Base-by-base conservation (phyloP, 2,888 invertebrate species). In the Erebia epiphron region DNA sequence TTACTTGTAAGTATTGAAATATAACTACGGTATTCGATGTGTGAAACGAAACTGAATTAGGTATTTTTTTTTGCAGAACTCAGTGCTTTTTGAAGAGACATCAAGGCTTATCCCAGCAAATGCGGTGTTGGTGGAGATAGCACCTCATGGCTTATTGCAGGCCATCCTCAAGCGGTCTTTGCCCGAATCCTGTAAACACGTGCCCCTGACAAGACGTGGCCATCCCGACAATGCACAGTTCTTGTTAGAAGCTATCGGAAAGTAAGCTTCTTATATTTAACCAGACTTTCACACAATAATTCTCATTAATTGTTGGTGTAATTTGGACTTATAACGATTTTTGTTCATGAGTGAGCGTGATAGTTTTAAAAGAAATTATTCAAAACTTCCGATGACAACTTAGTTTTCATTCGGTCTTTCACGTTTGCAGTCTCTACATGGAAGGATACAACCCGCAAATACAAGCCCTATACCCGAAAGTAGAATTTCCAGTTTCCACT, bases 71-170 rank as follows among this genome's bases (percentile, higher is more conserved):
- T 73, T 79, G 86, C 97, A 93, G 83, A 95, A 89, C 71, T 94
- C 96, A 0, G 97, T 97, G 10, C 87, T 96, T 9, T 97, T 98
- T 80, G 97, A 98, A 82, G 98, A 98, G 86, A 97, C 97, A 0
- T 93, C 96, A 2, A 90, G 89, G 43, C 93, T 96, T 79, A 95
- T 98, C 65, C 98, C 98, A 0, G 90, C 94, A 13, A 95, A 97
- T 80, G 97, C 98, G 0, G 94, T 98, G 49, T 92, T 96, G 11
- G 95, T 98, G 67, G 98, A 98, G 87, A 95, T 98, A 71, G 98
- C 98, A 0, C 98, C 98, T 0, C 98, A 98, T 80, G 96, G 97
- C 41, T 94, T 98, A 18, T 94, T 98, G 70, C 98, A 98, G 85
- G 97, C 98, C 0, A 97, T 98, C 78, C 92, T 98, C 11, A 96